A percentile compares a stretch with the other conserved stretches of the same genome.
phyloP scores from a whole-genome alignment of 23 tunicate species.

The Trididemnum nubilum region DNA sequence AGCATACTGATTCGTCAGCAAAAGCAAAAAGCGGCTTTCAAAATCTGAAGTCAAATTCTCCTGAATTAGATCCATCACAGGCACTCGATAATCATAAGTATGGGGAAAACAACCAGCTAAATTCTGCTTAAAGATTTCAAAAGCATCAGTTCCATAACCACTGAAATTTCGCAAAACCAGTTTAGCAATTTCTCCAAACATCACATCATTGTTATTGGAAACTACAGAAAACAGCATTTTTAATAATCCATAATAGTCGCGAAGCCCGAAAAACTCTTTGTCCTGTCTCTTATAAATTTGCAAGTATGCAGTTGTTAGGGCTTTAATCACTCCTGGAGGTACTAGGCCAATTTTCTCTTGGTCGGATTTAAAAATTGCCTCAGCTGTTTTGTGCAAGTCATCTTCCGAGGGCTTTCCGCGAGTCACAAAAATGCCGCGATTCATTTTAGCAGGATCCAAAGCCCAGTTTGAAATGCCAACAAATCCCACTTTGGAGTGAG shows the following conservation, averaged over 20 bases:
- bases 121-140: slow-evolving; percentile 18
- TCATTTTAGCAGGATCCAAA: slow-evolving; percentile 91
- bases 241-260: slow-evolving; percentile 73
- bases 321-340: slow-evolving; percentile 14
- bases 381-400: slow-evolving; percentile 72
- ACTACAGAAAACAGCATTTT: slow-evolving; percentile 59
- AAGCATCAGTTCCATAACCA: slow-evolving; percentile 27
- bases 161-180: slow-evolving; percentile 70
- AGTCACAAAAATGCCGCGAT: slow-evolving; percentile 86
- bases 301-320: slow-evolving; percentile 51
- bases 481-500: slow-evolving; percentile 63
- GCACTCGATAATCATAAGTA: not conserved
- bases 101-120: slow-evolving; percentile 13
- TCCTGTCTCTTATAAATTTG: slow-evolving; percentile 48
- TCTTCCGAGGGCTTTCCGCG: slow-evolving; percentile 61
- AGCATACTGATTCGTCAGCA: slow-evolving; percentile 69
- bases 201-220: slow-evolving; percentile 13
- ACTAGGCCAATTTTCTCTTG: slow-evolving; percentile 29
- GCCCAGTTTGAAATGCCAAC: slow-evolving; percentile 96
- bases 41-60: slow-evolving; percentile 49
- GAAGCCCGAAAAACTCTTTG: slow-evolving; percentile 75
- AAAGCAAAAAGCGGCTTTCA: slow-evolving; percentile 70
- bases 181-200: slow-evolving; percentile 5
- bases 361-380: slow-evolving; percentile 73
- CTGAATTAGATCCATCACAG: slow-evolving; percentile 40